Evolutionary conservation across 2,888 invertebrate species (phyloP), one percentile per base, ranked within the genome.

Genomic region (Myopa tessellatipennis): DNA sequence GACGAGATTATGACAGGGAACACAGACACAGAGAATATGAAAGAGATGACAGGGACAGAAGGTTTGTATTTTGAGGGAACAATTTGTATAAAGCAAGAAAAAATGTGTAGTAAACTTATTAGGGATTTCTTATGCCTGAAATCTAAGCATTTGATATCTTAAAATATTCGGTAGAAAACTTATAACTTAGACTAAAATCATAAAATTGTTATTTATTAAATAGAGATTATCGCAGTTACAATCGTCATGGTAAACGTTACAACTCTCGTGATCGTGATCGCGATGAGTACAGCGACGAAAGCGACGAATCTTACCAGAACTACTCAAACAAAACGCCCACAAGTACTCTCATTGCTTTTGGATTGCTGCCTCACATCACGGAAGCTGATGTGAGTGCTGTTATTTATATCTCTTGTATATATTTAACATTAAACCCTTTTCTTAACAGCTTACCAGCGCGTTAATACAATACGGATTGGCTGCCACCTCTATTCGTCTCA

Each of bases 401-500:
- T 34, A 71, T 26, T 18, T 10, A 10, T 45, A 74, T 34, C 34
- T 74, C 18, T 68, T 72, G 36, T 74, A 18, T 68, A 69, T 78
- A 18, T 68, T 71, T 78, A 85, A 18, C 69, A 34, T 38, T 36
- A 3, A 26, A 45, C 36, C 3, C 61, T 36, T 63, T 52, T 52
- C 16, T 4, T 7, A 7, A 74, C 89, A 95, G 95, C 94, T 96
- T 83, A 92, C 94, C 83, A 93, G 93, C 87, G 94, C 95, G 85
- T 92, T 96, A 83, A 91, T 94, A 83, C 92, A 92, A 85, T 93
- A 93, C 88, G 93, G 94, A 80, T 90, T 95, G 81, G 92, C 93
- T 89, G 93, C 95, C 3, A 93, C 93, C 87, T 95, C 95, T 87
- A 94, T 96, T 85, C 92, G 96, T 67, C 90, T 96, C 61, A 95